phyloP scores from a whole-genome alignment of 2,113 vertebrate genomes.

The Chlorodrepanis virens region DNA sequence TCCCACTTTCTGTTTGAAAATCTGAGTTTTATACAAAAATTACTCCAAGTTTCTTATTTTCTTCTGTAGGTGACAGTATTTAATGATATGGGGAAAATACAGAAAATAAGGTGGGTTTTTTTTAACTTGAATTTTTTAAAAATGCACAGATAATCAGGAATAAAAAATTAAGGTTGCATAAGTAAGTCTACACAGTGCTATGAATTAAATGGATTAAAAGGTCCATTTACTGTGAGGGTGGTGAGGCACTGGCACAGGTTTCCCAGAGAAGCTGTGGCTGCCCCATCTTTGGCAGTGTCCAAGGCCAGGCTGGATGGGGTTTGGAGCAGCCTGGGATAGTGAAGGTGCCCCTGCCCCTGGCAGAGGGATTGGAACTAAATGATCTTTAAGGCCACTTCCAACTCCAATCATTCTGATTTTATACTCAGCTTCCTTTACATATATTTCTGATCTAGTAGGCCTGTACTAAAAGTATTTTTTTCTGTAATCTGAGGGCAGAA shows the following conservation, averaged over 20 bases:
- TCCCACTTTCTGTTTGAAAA: not conserved
- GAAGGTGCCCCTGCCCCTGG: not conserved
- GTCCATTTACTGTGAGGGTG: not conserved
- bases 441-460: not conserved
- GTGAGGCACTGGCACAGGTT: not conserved
- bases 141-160: not conserved
- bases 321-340: not conserved
- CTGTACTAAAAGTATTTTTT: not conserved
- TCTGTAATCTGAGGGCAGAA: not conserved
- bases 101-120: not conserved
- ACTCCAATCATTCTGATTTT: not conserved
- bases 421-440: not conserved
- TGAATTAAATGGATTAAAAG: not conserved
- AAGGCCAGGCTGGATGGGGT: not conserved
- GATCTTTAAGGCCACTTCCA: not conserved
- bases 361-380: not conserved
- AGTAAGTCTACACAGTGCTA: not conserved
- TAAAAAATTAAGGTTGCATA: not conserved
- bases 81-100: not conserved
- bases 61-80: not conserved
- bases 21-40: not conserved
- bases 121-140: not conserved
- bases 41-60: not conserved
- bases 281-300: not conserved
- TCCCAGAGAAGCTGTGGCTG: not conserved